A percentile compares a stretch with the other conserved stretches of the same genome.
Evolutionary conservation across 2,113 vertebrate genomes (phyloP).

Genomic region (Lipotes vexillifer): DNA sequence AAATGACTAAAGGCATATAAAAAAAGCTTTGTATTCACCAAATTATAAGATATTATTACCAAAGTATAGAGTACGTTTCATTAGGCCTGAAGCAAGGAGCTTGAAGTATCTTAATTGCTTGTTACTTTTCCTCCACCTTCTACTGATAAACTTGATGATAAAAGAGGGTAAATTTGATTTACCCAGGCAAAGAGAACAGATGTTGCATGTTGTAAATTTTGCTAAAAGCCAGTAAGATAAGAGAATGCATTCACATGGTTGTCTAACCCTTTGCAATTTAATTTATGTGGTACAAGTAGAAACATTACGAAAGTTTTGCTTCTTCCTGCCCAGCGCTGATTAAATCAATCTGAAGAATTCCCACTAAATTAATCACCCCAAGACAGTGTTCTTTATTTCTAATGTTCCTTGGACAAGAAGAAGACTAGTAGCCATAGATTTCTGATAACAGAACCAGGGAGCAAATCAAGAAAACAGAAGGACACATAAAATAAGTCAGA

Average conservation of each 20-base stretch:
- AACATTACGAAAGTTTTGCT: constrained; percentile 48
- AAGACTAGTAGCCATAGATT: constrained; percentile 39
- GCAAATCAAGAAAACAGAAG: constrained; percentile 41
- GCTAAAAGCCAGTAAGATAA: constrained; percentile 60
- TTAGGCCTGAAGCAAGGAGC: constrained; percentile 50
- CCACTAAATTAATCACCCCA: constrained; percentile 44
- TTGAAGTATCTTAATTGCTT: constrained; percentile 61
- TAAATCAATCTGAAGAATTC: constrained; percentile 34
- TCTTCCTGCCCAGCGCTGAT: constrained; percentile 34
- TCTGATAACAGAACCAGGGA: constrained; percentile 42
- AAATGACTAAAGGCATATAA: constrained; percentile 39
- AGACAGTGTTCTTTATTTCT: constrained; percentile 51
- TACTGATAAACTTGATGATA: constrained; percentile 69
- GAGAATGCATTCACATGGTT: constrained; percentile 44
- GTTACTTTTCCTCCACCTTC: constrained; percentile 55
- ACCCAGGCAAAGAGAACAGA: constrained; percentile 56
- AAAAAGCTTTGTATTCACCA: constrained; percentile 40
- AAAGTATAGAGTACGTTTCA: constrained; percentile 40
- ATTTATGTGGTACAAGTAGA: constrained; percentile 60
- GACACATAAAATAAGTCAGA: constrained; percentile 43
- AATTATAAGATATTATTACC: constrained; percentile 52
- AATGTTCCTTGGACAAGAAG: constrained; percentile 44
- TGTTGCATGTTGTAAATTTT: constrained; percentile 58
- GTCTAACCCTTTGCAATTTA: constrained; percentile 49
- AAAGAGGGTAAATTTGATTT: constrained; percentile 63